phyloP scores from a whole-genome alignment of 1,140 invertebrate species.

The Cydia strobilella region DNA sequence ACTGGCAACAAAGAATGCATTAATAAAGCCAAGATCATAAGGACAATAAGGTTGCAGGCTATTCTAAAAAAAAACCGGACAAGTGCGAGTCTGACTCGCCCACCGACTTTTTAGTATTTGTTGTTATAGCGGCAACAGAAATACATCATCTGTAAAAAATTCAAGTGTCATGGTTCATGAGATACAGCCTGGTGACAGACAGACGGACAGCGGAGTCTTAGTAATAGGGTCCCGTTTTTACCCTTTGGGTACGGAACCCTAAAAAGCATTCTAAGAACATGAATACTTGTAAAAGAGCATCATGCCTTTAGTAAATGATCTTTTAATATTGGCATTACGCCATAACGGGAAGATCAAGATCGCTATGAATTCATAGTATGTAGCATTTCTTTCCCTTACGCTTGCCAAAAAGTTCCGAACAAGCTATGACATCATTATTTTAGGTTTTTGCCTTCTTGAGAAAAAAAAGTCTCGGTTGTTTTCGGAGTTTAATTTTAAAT shows the following conservation, averaged over 20 bases:
- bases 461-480: background rate
- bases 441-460: background rate
- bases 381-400: slow-evolving; percentile 6
- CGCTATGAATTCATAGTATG: slow-evolving; percentile 31
- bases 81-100: too few relatives aligned
- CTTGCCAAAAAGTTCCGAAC: slow-evolving; percentile 17
- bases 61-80: too few relatives aligned
- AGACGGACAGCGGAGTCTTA: too few relatives aligned
- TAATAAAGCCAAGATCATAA: background rate
- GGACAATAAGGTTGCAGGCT: background rate
- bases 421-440: slow-evolving; percentile 7
- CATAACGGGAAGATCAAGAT: slow-evolving; percentile 54
- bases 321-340: slow-evolving; percentile 44
- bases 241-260: too few relatives aligned
- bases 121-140: too few relatives aligned
- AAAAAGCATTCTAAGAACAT: background rate
- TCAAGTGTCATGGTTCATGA: too few relatives aligned
- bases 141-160: too few relatives aligned
- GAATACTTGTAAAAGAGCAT: background rate
- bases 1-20: too few relatives aligned
- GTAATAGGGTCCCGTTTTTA: too few relatives aligned
- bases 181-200: too few relatives aligned
- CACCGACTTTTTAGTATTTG: too few relatives aligned
- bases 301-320: background rate
- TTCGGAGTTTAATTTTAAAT: background rate